A percentile compares a stretch with the other conserved stretches of the same genome.
Conservation (phyloP, 1,140 invertebrate genomes). For the Zaprionus nigranus region DNA sequence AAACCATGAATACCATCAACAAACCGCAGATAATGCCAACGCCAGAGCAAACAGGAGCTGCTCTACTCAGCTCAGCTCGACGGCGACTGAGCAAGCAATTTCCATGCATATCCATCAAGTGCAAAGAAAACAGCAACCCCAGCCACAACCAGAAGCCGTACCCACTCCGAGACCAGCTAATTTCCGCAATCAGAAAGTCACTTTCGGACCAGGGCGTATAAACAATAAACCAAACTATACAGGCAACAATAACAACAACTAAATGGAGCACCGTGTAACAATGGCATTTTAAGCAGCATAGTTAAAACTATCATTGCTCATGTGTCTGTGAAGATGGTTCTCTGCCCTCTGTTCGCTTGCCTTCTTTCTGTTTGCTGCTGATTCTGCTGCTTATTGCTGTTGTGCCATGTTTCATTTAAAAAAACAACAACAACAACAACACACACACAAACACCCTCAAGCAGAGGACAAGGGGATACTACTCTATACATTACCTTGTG, state of each 20-base stretch:
- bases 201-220: constrained; percentile 72
- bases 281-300: constrained; percentile 37
- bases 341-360: not conserved
- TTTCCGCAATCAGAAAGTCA: constrained; percentile 80
- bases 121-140: constrained; percentile 59
- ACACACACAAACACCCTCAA: constrained; percentile 22
- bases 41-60: not conserved
- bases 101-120: constrained; percentile 78
- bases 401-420: constrained; percentile 41
- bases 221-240: constrained; percentile 60
- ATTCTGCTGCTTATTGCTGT: constrained; percentile 7
- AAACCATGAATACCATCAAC: constrained; percentile 66
- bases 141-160: constrained; percentile 14
- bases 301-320: constrained; percentile 67
- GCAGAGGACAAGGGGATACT: constrained; percentile 26
- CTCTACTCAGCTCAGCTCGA: not conserved
- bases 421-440: constrained; percentile 20
- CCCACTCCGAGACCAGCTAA: constrained; percentile 58
- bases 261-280: constrained; percentile 29
- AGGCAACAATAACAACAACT: constrained; percentile 12
- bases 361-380: constrained; percentile 8
- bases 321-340: constrained; percentile 52
- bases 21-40: constrained; percentile 60
- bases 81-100: constrained; percentile 55
- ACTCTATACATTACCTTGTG: constrained; percentile 17